These are phyloP conservation scores for Mesochorus sp. DNA, from an alignment of 2,888 invertebrate species.

Conservation along the genomic window DNA sequence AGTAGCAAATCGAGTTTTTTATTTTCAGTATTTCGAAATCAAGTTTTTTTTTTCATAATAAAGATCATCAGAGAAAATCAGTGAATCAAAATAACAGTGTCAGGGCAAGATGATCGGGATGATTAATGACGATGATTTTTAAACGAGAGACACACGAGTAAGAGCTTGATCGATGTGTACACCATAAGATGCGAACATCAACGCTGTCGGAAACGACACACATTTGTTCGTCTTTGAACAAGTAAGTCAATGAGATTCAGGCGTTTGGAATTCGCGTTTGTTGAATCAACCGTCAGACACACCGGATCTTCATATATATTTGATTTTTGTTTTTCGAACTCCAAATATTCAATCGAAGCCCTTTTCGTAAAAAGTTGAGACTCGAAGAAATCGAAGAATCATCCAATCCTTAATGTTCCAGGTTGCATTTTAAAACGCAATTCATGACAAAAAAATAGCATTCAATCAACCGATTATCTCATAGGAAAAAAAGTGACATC, in stretches of 20 bases:
- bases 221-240: constrained; percentile 73
- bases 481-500: too few relatives aligned
- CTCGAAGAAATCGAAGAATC: too few relatives aligned
- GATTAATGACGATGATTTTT: too few relatives aligned
- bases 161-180: too few relatives aligned
- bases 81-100: not conserved
- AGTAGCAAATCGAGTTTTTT: not conserved
- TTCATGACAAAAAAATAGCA: too few relatives aligned
- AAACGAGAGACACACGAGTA: too few relatives aligned
- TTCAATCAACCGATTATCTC: too few relatives aligned
- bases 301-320: constrained; percentile 8
- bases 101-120: not conserved
- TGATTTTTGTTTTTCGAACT: too few relatives aligned
- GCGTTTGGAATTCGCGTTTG: constrained; percentile 33
- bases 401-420: too few relatives aligned
- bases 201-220: constrained; percentile 61
- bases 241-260: constrained; percentile 78
- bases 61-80: not conserved
- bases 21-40: not conserved
- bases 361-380: too few relatives aligned
- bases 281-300: constrained; percentile 1
- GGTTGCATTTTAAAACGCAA: too few relatives aligned
- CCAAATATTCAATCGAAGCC: too few relatives aligned
- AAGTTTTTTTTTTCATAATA: not conserved
- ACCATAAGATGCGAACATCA: constrained; percentile 66